Conservation (phyloP, 2,113 vertebrate species). For the Pterophyllum scalare region DNA sequence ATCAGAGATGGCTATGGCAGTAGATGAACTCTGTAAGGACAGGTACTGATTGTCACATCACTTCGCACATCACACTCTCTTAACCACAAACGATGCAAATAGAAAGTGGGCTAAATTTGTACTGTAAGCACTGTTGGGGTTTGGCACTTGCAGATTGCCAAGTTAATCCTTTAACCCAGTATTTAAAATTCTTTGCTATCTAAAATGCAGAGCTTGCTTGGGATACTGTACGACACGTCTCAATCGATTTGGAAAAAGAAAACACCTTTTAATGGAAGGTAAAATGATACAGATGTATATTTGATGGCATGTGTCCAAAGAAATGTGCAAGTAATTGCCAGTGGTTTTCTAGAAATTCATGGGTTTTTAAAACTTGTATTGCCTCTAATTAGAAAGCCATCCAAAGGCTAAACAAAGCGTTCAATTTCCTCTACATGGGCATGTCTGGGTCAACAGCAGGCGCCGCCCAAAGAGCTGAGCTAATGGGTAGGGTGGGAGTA, state of each 20-base stretch:
- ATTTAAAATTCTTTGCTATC: conserved; percentile 25
- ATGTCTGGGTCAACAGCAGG: conserved; percentile 39
- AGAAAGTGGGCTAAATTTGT: neutral
- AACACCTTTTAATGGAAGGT: neutral
- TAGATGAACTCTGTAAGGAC: conserved; percentile 20
- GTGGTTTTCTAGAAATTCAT: conserved; percentile 3
- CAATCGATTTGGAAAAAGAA: neutral
- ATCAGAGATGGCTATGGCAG: conserved; percentile 55
- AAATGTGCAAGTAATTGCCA: neutral
- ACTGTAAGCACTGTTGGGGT: neutral
- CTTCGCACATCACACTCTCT: neutral
- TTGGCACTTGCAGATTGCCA: conserved; percentile 1
- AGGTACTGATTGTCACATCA: conserved; percentile 4
- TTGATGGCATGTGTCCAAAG: neutral
- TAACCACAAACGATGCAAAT: neutral
- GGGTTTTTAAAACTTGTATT: conserved; percentile 31
- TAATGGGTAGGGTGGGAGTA: conserved; percentile 48
- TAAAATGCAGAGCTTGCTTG: neutral
- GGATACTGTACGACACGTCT: neutral
- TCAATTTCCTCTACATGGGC: conserved; percentile 59
- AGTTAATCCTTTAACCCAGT: conserved; percentile 20
- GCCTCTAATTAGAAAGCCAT: conserved; percentile 12
- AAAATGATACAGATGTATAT: neutral
- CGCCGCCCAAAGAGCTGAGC: conserved; percentile 35
- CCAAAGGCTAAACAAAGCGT: conserved; percentile 39